These are phyloP conservation scores for Caenorhabditis zanzibari DNA, from an alignment of 2,888 invertebrate species.

Conservation along the genomic window DNA sequence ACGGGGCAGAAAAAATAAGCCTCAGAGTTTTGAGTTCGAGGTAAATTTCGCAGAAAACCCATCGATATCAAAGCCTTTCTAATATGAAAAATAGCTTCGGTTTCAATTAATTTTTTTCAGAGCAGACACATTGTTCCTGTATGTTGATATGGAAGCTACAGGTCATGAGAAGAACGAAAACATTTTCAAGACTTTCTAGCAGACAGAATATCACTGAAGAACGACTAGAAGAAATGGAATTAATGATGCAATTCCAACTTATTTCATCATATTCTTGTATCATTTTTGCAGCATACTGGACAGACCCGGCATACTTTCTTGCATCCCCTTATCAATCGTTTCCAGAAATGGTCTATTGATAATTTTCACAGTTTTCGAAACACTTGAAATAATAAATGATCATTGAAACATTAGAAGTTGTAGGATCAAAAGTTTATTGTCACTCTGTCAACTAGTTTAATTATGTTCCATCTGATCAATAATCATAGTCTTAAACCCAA, in stretches of 20 bases:
- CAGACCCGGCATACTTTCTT: not conserved
- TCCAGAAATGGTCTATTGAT: slow-evolving; percentile 15
- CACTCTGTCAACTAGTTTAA: slow-evolving; percentile 26
- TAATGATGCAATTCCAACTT: slow-evolving; percentile 25
- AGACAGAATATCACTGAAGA: too few relatives aligned
- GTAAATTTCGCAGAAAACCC: too few relatives aligned
- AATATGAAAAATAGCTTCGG: too few relatives aligned
- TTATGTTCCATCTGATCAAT: slow-evolving; percentile 12
- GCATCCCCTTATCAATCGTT: slow-evolving; percentile 2
- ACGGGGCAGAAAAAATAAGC: too few relatives aligned
- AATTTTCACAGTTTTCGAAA: not conserved
- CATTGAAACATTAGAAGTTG: slow-evolving; percentile 12
- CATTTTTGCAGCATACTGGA: not conserved
- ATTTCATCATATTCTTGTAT: slow-evolving; percentile 39
- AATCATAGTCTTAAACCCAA: not conserved
- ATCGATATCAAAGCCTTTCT: too few relatives aligned
- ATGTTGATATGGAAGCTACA: too few relatives aligned
- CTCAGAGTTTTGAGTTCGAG: too few relatives aligned
- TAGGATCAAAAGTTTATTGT: slow-evolving; percentile 5
- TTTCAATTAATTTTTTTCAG: too few relatives aligned
- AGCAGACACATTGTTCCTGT: too few relatives aligned
- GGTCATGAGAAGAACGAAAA: too few relatives aligned
- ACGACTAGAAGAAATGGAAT: too few relatives aligned
- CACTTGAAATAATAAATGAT: not conserved
- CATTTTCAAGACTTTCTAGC: too few relatives aligned